Evolutionary conservation across 2,113 vertebrate species (phyloP).

Genomic region (Anguilla japonica): DNA sequence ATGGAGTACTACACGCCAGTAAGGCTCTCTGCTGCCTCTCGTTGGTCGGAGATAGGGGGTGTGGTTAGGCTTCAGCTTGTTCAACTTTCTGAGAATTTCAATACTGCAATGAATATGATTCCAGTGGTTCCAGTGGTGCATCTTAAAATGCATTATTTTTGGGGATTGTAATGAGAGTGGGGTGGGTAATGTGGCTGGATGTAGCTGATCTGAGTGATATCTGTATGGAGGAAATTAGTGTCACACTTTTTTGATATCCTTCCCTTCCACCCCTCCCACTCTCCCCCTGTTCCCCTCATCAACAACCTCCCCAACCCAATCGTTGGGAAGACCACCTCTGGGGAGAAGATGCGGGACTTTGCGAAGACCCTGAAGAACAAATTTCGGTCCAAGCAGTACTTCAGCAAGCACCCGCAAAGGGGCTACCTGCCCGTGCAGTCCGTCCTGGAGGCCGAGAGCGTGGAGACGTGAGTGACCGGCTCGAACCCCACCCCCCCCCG

Average conservation of each 20-base stretch:
- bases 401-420: slow-evolving; percentile 79
- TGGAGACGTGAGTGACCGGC: slow-evolving; percentile 70
- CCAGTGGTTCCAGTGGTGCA: too few species aligned
- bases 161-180: too few species aligned
- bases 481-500: background rate
- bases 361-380: slow-evolving; percentile 82
- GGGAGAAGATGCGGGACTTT: slow-evolving; percentile 85
- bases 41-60: background rate
- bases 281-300: too few species aligned
- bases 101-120: too few species aligned
- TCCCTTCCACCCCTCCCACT: background rate
- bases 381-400: slow-evolving; percentile 82
- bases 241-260: background rate
- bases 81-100: too few species aligned
- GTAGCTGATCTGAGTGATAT: background rate
- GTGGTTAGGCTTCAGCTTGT: background rate
- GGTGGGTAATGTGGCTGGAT: background rate
- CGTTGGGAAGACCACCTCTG: slow-evolving; percentile 75
- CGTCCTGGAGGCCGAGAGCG: slow-evolving; percentile 73
- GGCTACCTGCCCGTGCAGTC: slow-evolving; percentile 81
- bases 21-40: slow-evolving; percentile 23
- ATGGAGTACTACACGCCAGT: slow-evolving; percentile 83
- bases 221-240: background rate
- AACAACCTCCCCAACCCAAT: background rate
- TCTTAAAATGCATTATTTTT: too few species aligned